Base-by-base conservation (phyloP, 2,888 invertebrate species). In the Melanchra persicariae region DNA sequence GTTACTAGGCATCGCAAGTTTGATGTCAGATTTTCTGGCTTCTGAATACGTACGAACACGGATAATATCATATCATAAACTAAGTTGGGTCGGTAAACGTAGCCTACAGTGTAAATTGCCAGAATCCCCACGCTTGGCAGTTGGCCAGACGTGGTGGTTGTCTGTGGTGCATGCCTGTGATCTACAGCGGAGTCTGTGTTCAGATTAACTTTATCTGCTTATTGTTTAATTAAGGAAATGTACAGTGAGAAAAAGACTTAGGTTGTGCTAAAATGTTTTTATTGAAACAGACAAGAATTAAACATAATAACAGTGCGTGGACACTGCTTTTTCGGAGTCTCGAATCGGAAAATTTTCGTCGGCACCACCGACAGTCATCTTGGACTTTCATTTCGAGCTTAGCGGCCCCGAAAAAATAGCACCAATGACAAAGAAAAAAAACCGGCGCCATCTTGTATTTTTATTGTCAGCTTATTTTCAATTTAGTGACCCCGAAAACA, bases 171-270 rank as follows among this genome's bases (percentile, higher is more conserved):
- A 65, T 69, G 63, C 52, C 59, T 55, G 65, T 66, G 65, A 80
- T 78, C 61, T 79, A 69, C 65, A 49, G 61, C 26, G 30, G 15
- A 47, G 47, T 43, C 62, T 22, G 17, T 58, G 52, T 24, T 55
- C 52, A 49, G 52, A 73, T 62, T 47, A 65, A 61, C 45, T 72
- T 49, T 62, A 51, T 77, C 70, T 22, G 57, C 52, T 78, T 51
- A 76, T 63, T 49, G 37, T 59, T 45, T 59, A 76, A 68, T 76
- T 74, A 75, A 54, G 52, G 40, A 67, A 68, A 76, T 66, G 51
- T n/a, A 74, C 54, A 45, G 43, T 70, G 43, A 22, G 15, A 17
- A 26, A 43, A 34, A 6, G 2, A 54, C 0, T 24, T 49, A 49
- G 37, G 37, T 10, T 40, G 40, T 45, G 19, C 19, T 45, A 19